Evolutionary conservation across 2,888 invertebrate genomes (phyloP), one percentile per base, ranked within the genome.

Genomic region (Diachrysia chrysitis): DNA sequence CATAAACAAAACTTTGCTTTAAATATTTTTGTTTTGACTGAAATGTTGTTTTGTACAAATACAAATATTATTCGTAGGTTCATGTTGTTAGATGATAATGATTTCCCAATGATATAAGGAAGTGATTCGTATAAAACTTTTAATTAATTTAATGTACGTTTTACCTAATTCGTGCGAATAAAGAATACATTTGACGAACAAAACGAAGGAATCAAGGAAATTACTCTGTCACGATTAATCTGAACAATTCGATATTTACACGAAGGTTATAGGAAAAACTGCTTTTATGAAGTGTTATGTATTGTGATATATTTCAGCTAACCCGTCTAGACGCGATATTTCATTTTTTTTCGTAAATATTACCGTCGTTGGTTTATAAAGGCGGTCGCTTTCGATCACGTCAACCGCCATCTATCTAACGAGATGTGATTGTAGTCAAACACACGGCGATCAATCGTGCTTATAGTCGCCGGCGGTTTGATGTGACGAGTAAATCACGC

Each of bases 391-490:
- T 73, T 72, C 65, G 58, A 67, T 66, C 66, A 48, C 65, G 58
- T 57, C 62, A 65, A 66, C 68, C 76, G 64, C 65, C 73, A 74
- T 76, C 72, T 66, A 73, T 78, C 58, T 73, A 81, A 81, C 73
- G 80, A 81, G 72, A 66, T 69, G 79, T 76, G 78, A 79, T 81
- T 78, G 72, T 71, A 61, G 63, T 69, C 73, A 69, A 78, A 78
- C 76, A 72, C 66, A 77, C 69, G 63, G 67, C 72, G 25, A 81
- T 81, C 74, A 71, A 73, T 81, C 78, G 73, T 23, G 65, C 70
- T 72, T 70, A 70, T 69, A 71, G 66, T 58, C 69, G 53, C 51
- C 66, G 71, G 70, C 70, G 55, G 61, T 72, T 64, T 64, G 67
- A 80, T 77, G 73, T 73, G 67, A 42, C 16, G 69, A 66, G 77